Evolutionary conservation across 1,140 invertebrate species (phyloP).

Genomic region (Nautilus pompilius): DNA sequence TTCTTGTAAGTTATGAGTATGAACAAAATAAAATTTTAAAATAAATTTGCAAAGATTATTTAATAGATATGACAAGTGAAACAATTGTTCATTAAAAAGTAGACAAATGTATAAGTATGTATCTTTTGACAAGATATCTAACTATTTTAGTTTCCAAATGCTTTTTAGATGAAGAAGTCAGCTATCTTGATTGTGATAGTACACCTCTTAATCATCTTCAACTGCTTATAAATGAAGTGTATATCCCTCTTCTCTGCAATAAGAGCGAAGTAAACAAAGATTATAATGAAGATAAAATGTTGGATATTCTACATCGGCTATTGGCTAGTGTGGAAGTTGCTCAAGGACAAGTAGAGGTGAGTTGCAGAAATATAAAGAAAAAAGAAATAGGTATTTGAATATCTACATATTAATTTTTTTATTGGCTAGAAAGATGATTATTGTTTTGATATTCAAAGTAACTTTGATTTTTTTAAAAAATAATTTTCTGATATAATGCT

Average conservation of each 20-base stretch:
- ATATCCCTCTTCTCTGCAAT: slow-evolving; percentile 50
- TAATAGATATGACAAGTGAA: neutral
- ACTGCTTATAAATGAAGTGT: slow-evolving; percentile 50
- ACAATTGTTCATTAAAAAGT: neutral
- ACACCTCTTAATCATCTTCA: slow-evolving; percentile 48
- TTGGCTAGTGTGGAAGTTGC: slow-evolving; percentile 51
- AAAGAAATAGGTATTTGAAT: no score
- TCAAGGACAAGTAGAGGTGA: slow-evolving; percentile 48
- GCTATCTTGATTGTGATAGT: slow-evolving; percentile 47
- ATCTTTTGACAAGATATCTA: neutral
- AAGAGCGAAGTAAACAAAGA: slow-evolving; percentile 37
- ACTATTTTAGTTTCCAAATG: neutral
- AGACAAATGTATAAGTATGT: neutral
- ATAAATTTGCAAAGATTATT: no score
- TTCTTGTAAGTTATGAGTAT: no score
- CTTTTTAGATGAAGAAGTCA: slow-evolving; percentile 48
- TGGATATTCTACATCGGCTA: slow-evolving; percentile 53
- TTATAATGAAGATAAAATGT: slow-evolving; percentile 47
- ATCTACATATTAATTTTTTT: no score
- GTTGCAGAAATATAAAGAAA: no score
- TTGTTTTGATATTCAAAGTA: no score
- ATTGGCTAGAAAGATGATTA: no score
- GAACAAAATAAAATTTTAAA: no score
- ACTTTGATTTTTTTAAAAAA: neutral
- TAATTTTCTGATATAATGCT: neutral